Evolutionary conservation across 2,113 vertebrate species (phyloP).

Genomic region (Rhagologus leucostigma): DNA sequence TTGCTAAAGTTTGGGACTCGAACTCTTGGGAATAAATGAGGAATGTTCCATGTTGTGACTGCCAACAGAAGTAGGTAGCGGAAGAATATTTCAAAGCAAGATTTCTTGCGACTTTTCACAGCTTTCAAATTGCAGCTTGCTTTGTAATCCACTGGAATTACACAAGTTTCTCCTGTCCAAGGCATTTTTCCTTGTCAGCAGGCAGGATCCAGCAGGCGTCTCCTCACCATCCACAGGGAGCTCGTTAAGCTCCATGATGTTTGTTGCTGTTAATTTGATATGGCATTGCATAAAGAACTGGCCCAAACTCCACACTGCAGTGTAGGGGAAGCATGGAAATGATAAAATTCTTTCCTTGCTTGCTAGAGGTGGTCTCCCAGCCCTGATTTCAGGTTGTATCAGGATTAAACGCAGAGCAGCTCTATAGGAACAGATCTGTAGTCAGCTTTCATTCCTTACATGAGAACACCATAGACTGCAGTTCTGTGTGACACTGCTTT

Average conservation of each 20-base stretch:
- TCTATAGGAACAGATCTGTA: not conserved
- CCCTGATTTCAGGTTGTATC: not conserved
- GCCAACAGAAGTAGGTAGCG: not conserved
- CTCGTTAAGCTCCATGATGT: not conserved
- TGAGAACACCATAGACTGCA: not conserved
- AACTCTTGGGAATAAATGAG: not conserved
- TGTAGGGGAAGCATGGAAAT: not conserved
- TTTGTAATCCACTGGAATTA: not conserved
- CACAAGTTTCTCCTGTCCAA: not conserved
- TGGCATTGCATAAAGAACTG: not conserved
- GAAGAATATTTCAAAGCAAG: not conserved
- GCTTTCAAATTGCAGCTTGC: not conserved
- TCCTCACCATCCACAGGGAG: not conserved
- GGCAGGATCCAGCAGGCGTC: not conserved
- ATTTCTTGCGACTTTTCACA: not conserved
- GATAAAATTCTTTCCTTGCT: not conserved
- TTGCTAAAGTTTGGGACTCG: not conserved
- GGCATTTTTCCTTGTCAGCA: not conserved
- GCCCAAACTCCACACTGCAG: not conserved
- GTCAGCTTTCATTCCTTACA: not conserved
- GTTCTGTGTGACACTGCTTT: not conserved
- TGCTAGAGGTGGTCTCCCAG: not conserved
- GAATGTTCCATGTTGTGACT: not conserved
- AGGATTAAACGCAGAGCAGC: not conserved
- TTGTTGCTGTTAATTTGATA: conserved; percentile 5